Evolutionary conservation across 2,888 invertebrate genomes (phyloP), one percentile per base, ranked within the genome.

Genomic region (Spodoptera exigua): DNA sequence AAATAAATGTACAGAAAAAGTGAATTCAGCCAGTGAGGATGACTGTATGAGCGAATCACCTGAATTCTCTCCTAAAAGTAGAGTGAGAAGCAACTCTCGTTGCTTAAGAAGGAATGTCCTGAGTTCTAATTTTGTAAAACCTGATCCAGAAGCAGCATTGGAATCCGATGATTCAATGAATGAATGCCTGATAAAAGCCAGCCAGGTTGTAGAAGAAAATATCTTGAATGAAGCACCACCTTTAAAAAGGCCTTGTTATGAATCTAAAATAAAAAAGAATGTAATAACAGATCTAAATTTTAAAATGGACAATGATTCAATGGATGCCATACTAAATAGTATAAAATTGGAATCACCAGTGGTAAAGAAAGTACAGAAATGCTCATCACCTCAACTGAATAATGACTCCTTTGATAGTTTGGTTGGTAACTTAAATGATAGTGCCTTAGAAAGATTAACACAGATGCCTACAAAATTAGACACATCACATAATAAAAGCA

Each of bases 81-180:
- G 85, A 36, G 61, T 85, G 12, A 84, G 79, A 62, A 84, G 70
- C 49, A 90, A 82, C 68, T 88, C 86, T 35, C 75, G 78, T 48
- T 92, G 92, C 72, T 71, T 93, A 46, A 83, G 93, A 69, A 90
- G 89, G 79, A 93, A 92, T 86, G 86, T 93, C 1, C 74, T 93
- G 16, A 93, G 92, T 76, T 92, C 92, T 14, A 92, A 92, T 69
- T 92, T 93, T 80, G 71, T 78, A 5, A 90, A 90, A 73, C 80
- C 87, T 4, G 94, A 94, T 27, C 65, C 80, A 0, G 94, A 94
- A 44, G 80, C 85, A 45, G 92, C 89, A 9, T 74, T 94, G 45
- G 94, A 94, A 78, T 94, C 93, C 9, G 94, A 94, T 70, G 94
- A 94, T 77, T 94, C 94, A 18, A 92, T 94, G 87, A 94, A 94